Evolutionary conservation across 2,113 vertebrate genomes (phyloP).

Genomic region (Limanda limanda): DNA sequence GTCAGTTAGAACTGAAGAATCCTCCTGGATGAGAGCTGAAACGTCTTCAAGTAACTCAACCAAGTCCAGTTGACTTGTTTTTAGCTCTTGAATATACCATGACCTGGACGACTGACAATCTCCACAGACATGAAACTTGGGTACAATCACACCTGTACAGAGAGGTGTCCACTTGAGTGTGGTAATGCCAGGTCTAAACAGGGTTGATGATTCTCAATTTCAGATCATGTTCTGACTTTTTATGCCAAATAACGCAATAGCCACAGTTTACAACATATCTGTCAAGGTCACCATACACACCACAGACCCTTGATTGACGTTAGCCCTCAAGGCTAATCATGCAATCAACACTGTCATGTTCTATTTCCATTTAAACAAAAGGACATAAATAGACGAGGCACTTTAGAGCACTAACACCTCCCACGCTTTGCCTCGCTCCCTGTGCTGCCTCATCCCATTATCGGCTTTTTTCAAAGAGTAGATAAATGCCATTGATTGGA

Average conservation of each 20-base stretch:
- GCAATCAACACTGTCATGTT: constrained; percentile 56
- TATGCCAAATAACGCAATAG: not conserved
- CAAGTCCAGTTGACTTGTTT: too few relatives aligned
- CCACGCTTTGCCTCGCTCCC: constrained; percentile 44
- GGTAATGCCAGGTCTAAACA: not conserved
- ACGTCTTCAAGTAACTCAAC: too few relatives aligned
- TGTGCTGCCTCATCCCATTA: constrained; percentile 75
- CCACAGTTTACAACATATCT: constrained; percentile 10
- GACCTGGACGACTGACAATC: too few relatives aligned
- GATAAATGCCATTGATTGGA: constrained; percentile 83
- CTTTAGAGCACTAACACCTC: constrained; percentile 60
- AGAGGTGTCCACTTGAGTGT: not conserved
- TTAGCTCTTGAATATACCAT: too few relatives aligned
- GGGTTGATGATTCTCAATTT: constrained; percentile 11
- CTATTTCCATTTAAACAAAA: constrained; percentile 76
- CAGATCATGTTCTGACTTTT: constrained; percentile 23
- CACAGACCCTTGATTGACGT: constrained; percentile 38
- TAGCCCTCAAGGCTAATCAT: constrained; percentile 55
- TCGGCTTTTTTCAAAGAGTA: constrained; percentile 75
- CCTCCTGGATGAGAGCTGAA: too few relatives aligned
- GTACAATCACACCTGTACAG: not conserved
- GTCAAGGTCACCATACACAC: constrained; percentile 8
- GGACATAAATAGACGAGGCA: constrained; percentile 57
- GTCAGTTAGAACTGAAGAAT: too few relatives aligned
- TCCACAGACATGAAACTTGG: not conserved